phyloP scores from a whole-genome alignment of 2,113 vertebrate species.

The Azemiops feae region DNA sequence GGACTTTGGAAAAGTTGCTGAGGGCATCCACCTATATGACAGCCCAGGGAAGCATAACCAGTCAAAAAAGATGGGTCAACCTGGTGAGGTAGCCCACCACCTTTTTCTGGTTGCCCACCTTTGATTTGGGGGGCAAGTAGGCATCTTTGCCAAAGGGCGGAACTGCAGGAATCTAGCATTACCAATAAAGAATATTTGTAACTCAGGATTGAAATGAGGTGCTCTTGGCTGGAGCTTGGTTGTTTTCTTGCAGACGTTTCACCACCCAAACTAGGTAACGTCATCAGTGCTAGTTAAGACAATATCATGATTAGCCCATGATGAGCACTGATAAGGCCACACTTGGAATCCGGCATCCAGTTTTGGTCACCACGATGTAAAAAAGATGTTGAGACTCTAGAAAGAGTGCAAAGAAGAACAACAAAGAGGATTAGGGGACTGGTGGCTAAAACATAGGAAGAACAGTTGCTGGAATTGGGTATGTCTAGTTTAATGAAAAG shows the following conservation, averaged over 20 bases:
- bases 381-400: too few relatives aligned
- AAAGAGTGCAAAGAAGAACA: too few relatives aligned
- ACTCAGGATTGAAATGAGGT: background rate
- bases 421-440: too few relatives aligned
- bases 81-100: background rate
- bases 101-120: background rate
- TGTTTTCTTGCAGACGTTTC: background rate
- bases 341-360: too few relatives aligned
- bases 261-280: background rate
- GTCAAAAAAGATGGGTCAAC: background rate
- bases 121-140: background rate
- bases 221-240: background rate
- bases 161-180: background rate
- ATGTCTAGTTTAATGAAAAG: too few relatives aligned
- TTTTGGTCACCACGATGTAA: too few relatives aligned
- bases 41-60: background rate
- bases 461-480: too few relatives aligned
- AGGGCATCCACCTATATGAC: background rate
- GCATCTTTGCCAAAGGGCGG: background rate
- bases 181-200: background rate
- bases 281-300: background rate
- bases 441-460: too few relatives aligned
- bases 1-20: background rate
- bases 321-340: too few relatives aligned
- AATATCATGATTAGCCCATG: too few relatives aligned